Evolutionary conservation across 2,888 invertebrate species (phyloP).

Genomic region (Scaptodrosophila latifasciaeformis): DNA sequence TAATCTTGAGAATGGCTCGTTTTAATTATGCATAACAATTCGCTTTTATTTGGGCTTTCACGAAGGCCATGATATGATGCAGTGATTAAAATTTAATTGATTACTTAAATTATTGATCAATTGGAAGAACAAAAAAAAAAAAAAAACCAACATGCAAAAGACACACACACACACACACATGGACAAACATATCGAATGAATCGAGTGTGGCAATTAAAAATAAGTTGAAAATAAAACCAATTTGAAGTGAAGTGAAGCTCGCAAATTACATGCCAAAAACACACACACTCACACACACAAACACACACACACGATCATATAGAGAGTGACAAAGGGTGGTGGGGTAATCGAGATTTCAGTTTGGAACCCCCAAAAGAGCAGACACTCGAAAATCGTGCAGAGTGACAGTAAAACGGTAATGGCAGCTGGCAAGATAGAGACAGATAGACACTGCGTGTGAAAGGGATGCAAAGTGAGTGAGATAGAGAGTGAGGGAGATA

Average conservation of each 20-base stretch:
- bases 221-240: slow-evolving; percentile 37
- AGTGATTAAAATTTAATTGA: slow-evolving; percentile 62
- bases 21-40: too few species aligned
- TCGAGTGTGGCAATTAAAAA: slow-evolving; percentile 23
- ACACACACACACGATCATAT: slow-evolving; percentile 34
- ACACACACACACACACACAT: not conserved
- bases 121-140: slow-evolving; percentile 37
- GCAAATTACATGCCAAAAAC: slow-evolving; percentile 64
- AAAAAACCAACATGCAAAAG: not conserved
- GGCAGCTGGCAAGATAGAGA: slow-evolving; percentile 1
- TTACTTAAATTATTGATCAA: slow-evolving; percentile 62
- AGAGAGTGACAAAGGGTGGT: not conserved
- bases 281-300: slow-evolving; percentile 9
- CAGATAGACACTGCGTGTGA: not conserved
- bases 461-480: slow-evolving; percentile 7
- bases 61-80: too few species aligned
- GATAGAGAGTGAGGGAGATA: too few species aligned
- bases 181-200: slow-evolving; percentile 8
- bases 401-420: not conserved
- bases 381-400: not conserved
- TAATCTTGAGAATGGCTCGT: too few species aligned
- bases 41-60: too few species aligned
- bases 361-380: too few species aligned
- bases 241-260: slow-evolving; percentile 40
- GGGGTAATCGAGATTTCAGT: too few species aligned